Conservation (phyloP, 2,113 vertebrate species). For the Malaclemys terrapin region DNA sequence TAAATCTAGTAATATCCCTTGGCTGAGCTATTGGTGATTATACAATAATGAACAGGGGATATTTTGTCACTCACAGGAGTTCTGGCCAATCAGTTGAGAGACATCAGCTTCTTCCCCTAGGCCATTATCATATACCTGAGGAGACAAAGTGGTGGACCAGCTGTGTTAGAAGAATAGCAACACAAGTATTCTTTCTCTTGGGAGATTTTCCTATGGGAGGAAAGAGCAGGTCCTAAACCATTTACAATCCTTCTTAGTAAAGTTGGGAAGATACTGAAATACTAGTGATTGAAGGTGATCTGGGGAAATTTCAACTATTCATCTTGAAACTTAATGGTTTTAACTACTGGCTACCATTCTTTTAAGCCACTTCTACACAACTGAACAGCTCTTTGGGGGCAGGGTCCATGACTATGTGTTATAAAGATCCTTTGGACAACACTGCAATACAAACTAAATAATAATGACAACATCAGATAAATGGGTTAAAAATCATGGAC, state of each 20-base stretch:
- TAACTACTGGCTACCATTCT: background rate
- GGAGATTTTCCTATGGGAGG: background rate
- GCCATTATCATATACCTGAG: background rate
- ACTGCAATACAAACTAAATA: background rate
- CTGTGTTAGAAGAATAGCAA: too few species aligned
- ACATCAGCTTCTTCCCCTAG: background rate
- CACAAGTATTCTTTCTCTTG: background rate
- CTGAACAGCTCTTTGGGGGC: background rate
- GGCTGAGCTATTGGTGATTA: background rate
- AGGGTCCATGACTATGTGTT: background rate
- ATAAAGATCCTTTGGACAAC: background rate
- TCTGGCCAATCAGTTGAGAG: background rate
- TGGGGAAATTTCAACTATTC: background rate
- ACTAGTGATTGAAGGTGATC: background rate
- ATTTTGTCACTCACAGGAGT: background rate
- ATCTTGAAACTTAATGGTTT: background rate
- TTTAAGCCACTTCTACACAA: background rate
- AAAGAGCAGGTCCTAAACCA: background rate
- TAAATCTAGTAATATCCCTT: background rate
- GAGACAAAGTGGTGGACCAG: background rate
- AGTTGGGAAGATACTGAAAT: background rate
- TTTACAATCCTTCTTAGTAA: background rate
- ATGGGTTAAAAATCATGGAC: background rate
- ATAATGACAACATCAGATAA: background rate
- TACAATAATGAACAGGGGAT: background rate